Percentiles rank a stretch among this genome's conserved stretches.
phyloP scores from a whole-genome alignment of 2,888 invertebrate species.

The Watsonalla binaria region DNA sequence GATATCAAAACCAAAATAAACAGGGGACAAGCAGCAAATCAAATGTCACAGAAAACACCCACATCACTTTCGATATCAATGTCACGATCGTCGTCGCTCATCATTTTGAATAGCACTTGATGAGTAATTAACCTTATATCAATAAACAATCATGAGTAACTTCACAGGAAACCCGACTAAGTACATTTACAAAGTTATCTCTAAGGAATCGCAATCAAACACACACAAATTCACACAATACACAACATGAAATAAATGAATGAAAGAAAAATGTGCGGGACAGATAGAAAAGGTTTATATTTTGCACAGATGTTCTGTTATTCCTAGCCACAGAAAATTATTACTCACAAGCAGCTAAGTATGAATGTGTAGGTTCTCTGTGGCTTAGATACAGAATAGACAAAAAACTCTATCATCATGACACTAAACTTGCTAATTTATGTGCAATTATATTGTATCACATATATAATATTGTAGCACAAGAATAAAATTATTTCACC shows the following conservation, averaged over 20 bases:
- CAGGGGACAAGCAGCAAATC: conserved; percentile 23
- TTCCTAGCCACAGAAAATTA: no score
- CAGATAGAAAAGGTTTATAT: neutral
- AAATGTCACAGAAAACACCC: conserved; percentile 71
- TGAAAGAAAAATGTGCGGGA: conserved; percentile 1
- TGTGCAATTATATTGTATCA: no score
- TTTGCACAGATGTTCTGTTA: neutral
- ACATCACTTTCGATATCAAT: conserved; percentile 98
- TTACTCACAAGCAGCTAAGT: no score
- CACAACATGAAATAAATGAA: conserved; percentile 6
- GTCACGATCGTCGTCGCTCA: conserved; percentile 97
- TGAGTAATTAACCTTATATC: conserved; percentile 18
- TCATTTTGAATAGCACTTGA: conserved; percentile 58
- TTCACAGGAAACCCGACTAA: conserved; percentile 7
- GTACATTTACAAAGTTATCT: conserved; percentile 1
- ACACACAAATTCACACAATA: conserved; percentile 7
- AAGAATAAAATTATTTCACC: no score
- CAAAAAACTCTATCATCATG: no score
- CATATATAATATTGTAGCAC: no score
- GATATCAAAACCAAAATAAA: conserved; percentile 34
- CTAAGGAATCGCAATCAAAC: neutral
- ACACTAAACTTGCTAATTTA: no score
- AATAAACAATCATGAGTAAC: conserved; percentile 42
- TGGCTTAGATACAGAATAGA: no score
- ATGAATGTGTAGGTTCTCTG: no score